These are phyloP conservation scores for Eupithecia pulchellata DNA, from an alignment of 2,888 invertebrate species.

Conservation along the genomic window DNA sequence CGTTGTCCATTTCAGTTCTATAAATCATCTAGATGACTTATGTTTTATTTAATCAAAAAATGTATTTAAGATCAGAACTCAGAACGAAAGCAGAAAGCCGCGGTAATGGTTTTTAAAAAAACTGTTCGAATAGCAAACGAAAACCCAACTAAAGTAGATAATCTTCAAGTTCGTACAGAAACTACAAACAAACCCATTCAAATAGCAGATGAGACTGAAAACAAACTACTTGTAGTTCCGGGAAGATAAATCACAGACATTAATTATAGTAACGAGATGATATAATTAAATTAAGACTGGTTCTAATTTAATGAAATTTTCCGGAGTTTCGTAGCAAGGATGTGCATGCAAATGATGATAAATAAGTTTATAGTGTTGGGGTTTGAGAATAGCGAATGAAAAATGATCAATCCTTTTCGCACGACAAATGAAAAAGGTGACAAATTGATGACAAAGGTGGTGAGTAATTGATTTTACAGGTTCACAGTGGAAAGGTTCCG, in stretches of 20 bases:
- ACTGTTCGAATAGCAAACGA: not conserved
- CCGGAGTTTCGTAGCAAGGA: not conserved
- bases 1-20: no score
- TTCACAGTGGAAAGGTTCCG: no score
- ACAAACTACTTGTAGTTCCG: constrained; percentile 25
- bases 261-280: constrained; percentile 39
- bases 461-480: no score
- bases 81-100: not conserved
- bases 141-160: constrained; percentile 13
- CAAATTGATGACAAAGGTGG: no score
- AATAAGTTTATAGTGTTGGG: not conserved
- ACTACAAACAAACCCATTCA: constrained; percentile 21
- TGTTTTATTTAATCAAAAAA: no score
- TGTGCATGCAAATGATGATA: not conserved
- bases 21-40: no score
- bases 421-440: no score
- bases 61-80: not conserved
- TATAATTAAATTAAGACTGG: constrained; percentile 29
- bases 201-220: constrained; percentile 21
- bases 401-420: no score
- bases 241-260: constrained; percentile 35
- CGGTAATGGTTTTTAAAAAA: not conserved
- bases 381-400: not conserved
- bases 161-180: constrained; percentile 18
- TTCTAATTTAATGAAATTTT: constrained; percentile 12